Evolutionary conservation across 1,140 invertebrate genomes (phyloP).

Genomic region (Branchinecta lynchi): DNA sequence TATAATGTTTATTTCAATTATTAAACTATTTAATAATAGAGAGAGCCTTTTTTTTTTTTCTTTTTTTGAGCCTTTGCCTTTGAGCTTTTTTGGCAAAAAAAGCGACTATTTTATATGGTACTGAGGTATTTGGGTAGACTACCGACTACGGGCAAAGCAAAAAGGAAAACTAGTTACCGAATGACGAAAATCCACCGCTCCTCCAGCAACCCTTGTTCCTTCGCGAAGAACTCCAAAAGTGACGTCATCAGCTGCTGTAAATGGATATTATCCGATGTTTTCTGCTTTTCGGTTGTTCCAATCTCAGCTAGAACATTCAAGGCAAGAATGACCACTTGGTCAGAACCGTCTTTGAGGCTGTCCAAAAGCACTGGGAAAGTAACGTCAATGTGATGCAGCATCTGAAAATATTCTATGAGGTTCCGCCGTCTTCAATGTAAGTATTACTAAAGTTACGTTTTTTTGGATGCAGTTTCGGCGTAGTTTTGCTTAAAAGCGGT

Average conservation of each 20-base stretch:
- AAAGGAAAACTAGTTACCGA: slow-evolving; percentile 40
- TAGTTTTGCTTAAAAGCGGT: too few species aligned
- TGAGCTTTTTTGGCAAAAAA: too few species aligned
- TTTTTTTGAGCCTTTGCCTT: too few species aligned
- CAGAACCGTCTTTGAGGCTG: slow-evolving; percentile 70
- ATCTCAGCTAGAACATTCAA: slow-evolving; percentile 81
- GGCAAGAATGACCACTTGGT: slow-evolving; percentile 81
- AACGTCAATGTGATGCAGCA: slow-evolving; percentile 63
- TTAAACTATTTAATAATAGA: too few species aligned
- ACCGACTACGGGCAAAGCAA: slow-evolving; percentile 12
- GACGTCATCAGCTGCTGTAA: slow-evolving; percentile 77
- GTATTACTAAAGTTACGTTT: too few species aligned
- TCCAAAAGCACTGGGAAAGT: slow-evolving; percentile 70
- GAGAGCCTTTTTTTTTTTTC: too few species aligned
- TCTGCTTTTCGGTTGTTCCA: slow-evolving; percentile 31
- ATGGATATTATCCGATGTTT: slow-evolving; percentile 39
- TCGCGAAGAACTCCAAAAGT: slow-evolving; percentile 66
- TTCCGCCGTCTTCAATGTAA: too few species aligned
- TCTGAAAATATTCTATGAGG: slow-evolving; percentile 36
- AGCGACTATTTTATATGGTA: too few species aligned
- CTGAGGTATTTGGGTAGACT: too few species aligned
- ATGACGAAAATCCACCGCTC: slow-evolving; percentile 89
- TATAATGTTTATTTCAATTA: too few species aligned
- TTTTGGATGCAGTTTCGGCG: too few species aligned
- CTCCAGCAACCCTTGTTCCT: slow-evolving; percentile 68